Evolutionary conservation across 2,113 vertebrate genomes (phyloP).

Genomic region (Rhizomys pruinosus): DNA sequence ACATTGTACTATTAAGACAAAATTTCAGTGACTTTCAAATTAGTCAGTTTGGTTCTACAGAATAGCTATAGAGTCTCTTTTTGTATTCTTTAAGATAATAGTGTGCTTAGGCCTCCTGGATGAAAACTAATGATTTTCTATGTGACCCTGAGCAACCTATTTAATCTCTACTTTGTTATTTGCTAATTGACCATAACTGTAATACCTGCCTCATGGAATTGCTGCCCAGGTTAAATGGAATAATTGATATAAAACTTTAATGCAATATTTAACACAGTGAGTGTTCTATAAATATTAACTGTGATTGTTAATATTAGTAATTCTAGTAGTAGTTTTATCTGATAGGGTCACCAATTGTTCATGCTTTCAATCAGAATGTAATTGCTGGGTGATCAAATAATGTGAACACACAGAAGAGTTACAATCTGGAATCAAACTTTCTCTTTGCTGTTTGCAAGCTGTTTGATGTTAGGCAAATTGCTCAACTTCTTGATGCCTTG

Average conservation of each 20-base stretch:
- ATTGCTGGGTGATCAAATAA: not conserved
- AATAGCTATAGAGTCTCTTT: not conserved
- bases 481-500: not conserved
- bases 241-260: not conserved
- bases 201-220: not conserved
- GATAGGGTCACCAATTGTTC: not conserved
- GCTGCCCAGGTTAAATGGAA: not conserved
- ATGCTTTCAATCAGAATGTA: not conserved
- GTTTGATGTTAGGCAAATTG: not conserved
- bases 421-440: not conserved
- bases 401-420: not conserved
- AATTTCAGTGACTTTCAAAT: not conserved
- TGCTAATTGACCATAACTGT: not conserved
- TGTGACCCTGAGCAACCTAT: not conserved
- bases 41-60: not conserved
- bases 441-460: not conserved
- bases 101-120: not conserved
- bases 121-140: not conserved
- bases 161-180: not conserved
- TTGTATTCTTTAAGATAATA: not conserved
- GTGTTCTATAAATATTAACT: not conserved
- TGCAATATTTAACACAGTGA: not conserved
- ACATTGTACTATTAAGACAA: not conserved
- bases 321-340: not conserved
- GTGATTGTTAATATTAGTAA: not conserved